Conservation (phyloP, 92 coral and sea anemone genomes). For the Montipora capitata region DNA sequence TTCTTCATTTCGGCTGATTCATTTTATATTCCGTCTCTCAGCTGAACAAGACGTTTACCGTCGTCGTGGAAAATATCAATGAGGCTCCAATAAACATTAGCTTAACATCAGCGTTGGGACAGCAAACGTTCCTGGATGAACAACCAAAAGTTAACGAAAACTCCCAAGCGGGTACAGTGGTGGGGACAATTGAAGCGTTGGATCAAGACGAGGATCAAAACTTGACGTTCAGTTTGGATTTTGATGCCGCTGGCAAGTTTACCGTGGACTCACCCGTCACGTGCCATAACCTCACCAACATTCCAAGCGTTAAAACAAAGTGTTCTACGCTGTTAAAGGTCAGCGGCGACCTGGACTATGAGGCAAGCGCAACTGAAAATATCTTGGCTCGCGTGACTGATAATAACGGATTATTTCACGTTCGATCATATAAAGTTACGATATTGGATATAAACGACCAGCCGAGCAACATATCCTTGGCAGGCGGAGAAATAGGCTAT, state of each 20-base stretch:
- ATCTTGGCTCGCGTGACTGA: conserved; percentile 91
- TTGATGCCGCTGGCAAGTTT: conserved; percentile 85
- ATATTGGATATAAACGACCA: conserved; percentile 90
- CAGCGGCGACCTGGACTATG: conserved; percentile 83
- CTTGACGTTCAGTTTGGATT: conserved; percentile 77
- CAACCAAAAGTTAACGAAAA: conserved; percentile 83
- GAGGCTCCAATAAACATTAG: conserved; percentile 95
- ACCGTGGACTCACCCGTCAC: conserved; percentile 63
- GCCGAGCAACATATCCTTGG: conserved; percentile 86
- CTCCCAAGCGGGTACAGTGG: conserved; percentile 75
- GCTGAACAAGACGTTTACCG: conserved; percentile 85
- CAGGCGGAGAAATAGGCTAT: conserved; percentile 85
- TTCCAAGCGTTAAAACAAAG: conserved; percentile 80
- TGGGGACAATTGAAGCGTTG: conserved; percentile 90
- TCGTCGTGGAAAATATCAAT: conserved; percentile 87
- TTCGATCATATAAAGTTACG: conserved; percentile 78
- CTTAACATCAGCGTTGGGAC: conserved; percentile 79
- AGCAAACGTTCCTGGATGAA: conserved; percentile 85
- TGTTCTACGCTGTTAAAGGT: conserved; percentile 81
- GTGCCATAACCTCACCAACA: conserved; percentile 80
- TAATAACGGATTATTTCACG: conserved; percentile 79
- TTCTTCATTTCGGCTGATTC: too few species aligned
- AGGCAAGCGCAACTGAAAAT: conserved; percentile 75
- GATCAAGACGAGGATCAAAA: conserved; percentile 93
- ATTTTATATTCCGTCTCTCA: conserved; percentile 22